Conservation (phyloP, 1,140 invertebrate species). For the Cotesia chilonis region DNA sequence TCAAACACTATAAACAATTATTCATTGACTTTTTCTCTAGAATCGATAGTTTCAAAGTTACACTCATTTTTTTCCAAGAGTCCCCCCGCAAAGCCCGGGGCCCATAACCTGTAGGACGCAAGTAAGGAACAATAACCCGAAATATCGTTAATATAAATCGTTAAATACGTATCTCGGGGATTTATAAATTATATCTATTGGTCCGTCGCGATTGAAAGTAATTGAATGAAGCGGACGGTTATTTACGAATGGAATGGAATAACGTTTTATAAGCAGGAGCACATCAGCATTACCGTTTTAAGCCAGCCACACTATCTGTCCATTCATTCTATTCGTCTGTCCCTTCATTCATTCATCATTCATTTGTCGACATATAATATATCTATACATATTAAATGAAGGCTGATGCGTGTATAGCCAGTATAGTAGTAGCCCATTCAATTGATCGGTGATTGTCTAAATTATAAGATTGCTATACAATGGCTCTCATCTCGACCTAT, state of each 20-base stretch:
- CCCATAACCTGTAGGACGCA: too few species aligned
- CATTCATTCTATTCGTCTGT: conserved; percentile 65
- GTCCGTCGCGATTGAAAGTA: conserved; percentile 67
- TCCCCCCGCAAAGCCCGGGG: too few species aligned
- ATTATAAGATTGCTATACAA: conserved; percentile 69
- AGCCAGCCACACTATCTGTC: conserved; percentile 64
- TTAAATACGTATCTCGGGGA: conserved; percentile 39
- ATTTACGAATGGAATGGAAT: conserved; percentile 60
- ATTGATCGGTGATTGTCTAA: conserved; percentile 69
- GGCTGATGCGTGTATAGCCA: conserved; percentile 63
- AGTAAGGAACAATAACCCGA: background rate
- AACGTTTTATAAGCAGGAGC: conserved; percentile 54
- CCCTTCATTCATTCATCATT: conserved; percentile 68
- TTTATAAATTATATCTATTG: conserved; percentile 68
- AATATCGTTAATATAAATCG: background rate
- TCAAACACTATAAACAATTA: too few species aligned
- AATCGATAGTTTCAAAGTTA: too few species aligned
- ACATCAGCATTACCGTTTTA: conserved; percentile 25
- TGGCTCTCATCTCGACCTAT: conserved; percentile 68
- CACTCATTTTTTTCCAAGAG: too few species aligned
- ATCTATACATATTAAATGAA: conserved; percentile 21
- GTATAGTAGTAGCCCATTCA: conserved; percentile 68
- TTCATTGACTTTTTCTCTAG: too few species aligned
- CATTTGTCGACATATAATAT: conserved; percentile 48
- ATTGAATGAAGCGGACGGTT: conserved; percentile 65